Base-by-base conservation (phyloP, 1,140 invertebrate species). In the Dendrolimus punctatus region DNA sequence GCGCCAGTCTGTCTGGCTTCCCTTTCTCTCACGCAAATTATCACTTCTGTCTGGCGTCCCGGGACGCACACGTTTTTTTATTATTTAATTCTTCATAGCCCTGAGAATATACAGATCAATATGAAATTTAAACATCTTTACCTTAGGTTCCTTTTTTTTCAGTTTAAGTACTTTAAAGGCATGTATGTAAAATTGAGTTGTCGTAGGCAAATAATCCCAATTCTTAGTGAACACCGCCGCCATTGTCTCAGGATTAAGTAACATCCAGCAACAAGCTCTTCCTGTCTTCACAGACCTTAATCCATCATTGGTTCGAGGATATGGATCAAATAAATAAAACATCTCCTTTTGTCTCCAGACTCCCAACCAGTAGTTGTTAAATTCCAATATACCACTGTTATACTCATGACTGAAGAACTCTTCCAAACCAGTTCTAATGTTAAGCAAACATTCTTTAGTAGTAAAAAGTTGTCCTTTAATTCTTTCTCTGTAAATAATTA, bases 321-420 rank as follows among this genome's bases (percentile, higher is more conserved):
- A 89, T 0, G 88, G 88, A 67, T 90, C 89, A 58, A 89, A 89
- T 46, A 88, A 72, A 57, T 88, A 89, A 57, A 68, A 89, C 84
- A 89, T 87, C 52, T 88, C 87, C 55, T 88, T 82, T 54, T 89
- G 88, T 43, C 82, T 75, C 88, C 88, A 90, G 5, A 89, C 60
- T 0, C 80, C 88, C 4, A 89, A 39, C n/a, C 68, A 63, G 60
- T 76, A 85, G 55, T 80, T 84, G 57, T 79, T 85, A 44, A 89
- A 87, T 48, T 88, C 83, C 42, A 89, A 60, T 39, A 90, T 80
- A 45, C 81, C 88, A 59, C 87, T 76, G 48, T 88, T 72, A 64
- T 88, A 80, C 71, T 85, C 66, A 44, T 81, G 71, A 71, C 65
- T 74, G 73, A 89, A 80, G 73, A 89, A 72, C 57, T 82, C 72